These are phyloP conservation scores for Phasia obesa DNA, from an alignment of 2,888 invertebrate genomes.

Conservation along the genomic window DNA sequence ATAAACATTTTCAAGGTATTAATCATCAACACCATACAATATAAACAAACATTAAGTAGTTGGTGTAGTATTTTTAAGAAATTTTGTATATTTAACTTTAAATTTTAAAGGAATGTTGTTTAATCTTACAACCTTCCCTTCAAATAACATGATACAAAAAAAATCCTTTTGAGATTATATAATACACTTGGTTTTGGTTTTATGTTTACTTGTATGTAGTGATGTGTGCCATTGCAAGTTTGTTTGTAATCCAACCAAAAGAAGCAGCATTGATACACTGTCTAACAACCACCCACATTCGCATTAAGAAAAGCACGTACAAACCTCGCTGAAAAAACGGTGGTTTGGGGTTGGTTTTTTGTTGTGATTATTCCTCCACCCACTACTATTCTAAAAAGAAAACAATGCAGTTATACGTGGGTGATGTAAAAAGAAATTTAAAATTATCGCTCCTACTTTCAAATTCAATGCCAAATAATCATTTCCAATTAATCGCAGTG, in stretches of 20 bases:
- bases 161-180: conserved; percentile 58
- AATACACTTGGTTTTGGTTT: conserved; percentile 35
- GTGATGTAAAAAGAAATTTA: not conserved
- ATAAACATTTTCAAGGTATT: conserved; percentile 52
- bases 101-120: not conserved
- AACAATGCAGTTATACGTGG: conserved; percentile 4
- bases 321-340: not conserved
- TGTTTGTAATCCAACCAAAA: conserved; percentile 30
- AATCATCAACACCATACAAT: conserved; percentile 47
- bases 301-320: not conserved
- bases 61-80: too few relatives aligned
- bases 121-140: conserved; percentile 12
- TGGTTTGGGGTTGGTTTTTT: conserved; percentile 8
- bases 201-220: conserved; percentile 10
- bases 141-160: conserved; percentile 13
- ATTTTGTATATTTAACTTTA: too few relatives aligned
- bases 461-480: too few relatives aligned
- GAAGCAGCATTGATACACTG: conserved; percentile 54
- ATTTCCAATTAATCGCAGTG: too few relatives aligned
- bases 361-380: conserved; percentile 3
- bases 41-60: not conserved
- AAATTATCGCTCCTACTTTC: not conserved
- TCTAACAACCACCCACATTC: conserved; percentile 28
- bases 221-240: conserved; percentile 10
- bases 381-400: not conserved